Evolutionary conservation across 2,797 vertebrate genomes (phyloP).

Genomic region (Anguilla pacifica): DNA sequence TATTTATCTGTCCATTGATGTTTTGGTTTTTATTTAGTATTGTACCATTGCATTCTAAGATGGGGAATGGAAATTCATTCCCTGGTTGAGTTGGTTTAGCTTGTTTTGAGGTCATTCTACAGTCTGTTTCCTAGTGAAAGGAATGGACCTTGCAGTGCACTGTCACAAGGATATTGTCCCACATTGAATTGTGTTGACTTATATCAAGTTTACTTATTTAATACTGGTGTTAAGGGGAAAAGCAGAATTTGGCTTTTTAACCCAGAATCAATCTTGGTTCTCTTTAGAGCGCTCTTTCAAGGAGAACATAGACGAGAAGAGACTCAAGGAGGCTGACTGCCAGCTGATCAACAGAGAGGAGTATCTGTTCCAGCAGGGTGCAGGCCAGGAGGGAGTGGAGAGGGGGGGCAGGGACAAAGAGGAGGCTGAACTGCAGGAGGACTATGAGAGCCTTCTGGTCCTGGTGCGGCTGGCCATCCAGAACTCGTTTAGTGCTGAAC

Average conservation of each 20-base stretch:
- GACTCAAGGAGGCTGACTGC: slow-evolving; percentile 64
- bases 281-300: slow-evolving; percentile 39
- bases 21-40: no score
- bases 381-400: slow-evolving; percentile 30
- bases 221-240: neutral
- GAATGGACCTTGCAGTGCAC: neutral
- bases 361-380: slow-evolving; percentile 51
- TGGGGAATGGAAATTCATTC: no score
- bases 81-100: no score
- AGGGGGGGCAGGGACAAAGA: slow-evolving; percentile 57
- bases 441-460: slow-evolving; percentile 65
- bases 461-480: slow-evolving; percentile 66
- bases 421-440: slow-evolving; percentile 64
- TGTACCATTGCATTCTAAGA: no score
- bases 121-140: no score
- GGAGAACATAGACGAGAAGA: slow-evolving; percentile 58
- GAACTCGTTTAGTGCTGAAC: slow-evolving; percentile 60
- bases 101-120: no score
- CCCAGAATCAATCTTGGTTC: neutral
- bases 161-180: neutral
- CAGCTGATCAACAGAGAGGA: slow-evolving; percentile 75
- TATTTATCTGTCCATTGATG: neutral
- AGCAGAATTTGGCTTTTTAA: neutral
- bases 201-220: neutral
- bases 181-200: neutral